Percentiles rank a stretch among this genome's conserved stretches.
These are phyloP conservation scores for Eupithecia insigniata DNA, from an alignment of 2,888 invertebrate species.

Conservation along the genomic window DNA sequence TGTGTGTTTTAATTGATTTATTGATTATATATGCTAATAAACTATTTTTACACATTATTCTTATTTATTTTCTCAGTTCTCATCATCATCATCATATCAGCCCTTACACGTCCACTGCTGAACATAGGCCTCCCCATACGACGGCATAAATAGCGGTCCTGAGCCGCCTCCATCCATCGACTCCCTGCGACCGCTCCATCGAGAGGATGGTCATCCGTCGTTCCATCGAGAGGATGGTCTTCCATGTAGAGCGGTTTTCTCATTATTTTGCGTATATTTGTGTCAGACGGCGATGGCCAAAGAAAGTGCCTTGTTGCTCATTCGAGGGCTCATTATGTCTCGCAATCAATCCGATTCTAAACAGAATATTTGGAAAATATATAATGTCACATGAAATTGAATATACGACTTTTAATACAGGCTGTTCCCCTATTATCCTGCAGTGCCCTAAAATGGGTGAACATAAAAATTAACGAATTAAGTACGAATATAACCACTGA, in stretches of 20 bases:
- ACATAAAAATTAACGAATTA: not conserved
- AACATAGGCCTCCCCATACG: no score
- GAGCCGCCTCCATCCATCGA: no score
- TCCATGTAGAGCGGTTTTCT: no score
- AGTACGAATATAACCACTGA: no score
- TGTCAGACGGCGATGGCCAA: not conserved
- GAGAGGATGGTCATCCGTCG: no score
- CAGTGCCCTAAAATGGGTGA: not conserved
- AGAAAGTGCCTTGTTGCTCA: not conserved
- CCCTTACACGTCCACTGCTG: no score
- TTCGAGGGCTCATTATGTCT: not conserved
- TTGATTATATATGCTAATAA: conserved; percentile 39
- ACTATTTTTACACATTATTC: conserved; percentile 37
- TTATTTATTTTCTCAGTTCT: conserved; percentile 23
- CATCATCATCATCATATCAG: no score
- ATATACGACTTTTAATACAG: not conserved
- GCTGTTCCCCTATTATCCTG: not conserved
- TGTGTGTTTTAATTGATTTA: conserved; percentile 35
- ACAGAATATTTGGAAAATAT: not conserved
- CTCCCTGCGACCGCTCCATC: no score
- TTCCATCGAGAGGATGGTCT: no score
- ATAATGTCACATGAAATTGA: not conserved
- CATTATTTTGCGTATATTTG: conserved; percentile 1
- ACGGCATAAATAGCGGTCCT: no score
- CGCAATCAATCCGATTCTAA: not conserved